These are phyloP conservation scores for Caenorhabditis sp. DNA, from an alignment of 2,888 invertebrate species.

Conservation along the genomic window DNA sequence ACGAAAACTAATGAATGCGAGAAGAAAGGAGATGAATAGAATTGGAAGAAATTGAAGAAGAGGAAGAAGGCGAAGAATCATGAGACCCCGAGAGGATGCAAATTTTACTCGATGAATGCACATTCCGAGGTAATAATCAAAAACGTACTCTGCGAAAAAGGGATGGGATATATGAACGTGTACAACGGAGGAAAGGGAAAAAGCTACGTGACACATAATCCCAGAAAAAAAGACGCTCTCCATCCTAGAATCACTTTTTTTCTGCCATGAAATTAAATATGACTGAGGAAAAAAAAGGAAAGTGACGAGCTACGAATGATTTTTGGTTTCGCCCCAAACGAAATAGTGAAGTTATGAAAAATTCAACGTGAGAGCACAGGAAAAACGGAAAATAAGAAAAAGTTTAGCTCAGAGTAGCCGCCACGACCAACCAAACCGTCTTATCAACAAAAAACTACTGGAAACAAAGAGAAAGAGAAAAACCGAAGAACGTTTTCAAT, in stretches of 20 bases:
- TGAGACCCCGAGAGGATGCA: slow-evolving; percentile 1
- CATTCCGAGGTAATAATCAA: background rate
- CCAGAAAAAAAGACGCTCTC: background rate
- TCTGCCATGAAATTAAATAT: slow-evolving; percentile 8
- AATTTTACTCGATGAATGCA: slow-evolving; percentile 1
- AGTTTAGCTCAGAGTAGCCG: background rate
- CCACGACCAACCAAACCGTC: background rate
- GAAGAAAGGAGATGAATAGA: slow-evolving; percentile 30
- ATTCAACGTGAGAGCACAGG: slow-evolving; percentile 39
- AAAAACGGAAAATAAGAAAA: slow-evolving; percentile 16
- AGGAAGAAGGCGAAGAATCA: slow-evolving; percentile 5
- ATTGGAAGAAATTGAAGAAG: slow-evolving; percentile 1
- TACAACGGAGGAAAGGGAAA: background rate
- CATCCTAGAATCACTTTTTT: slow-evolving; percentile 13
- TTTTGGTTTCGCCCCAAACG: slow-evolving; percentile 10
- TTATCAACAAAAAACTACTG: slow-evolving; percentile 4
- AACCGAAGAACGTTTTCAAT: slow-evolving; percentile 25
- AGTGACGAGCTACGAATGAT: background rate
- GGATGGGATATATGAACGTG: background rate
- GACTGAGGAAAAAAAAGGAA: slow-evolving; percentile 15
- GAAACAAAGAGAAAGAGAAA: background rate
- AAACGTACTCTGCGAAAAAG: background rate
- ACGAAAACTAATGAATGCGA: slow-evolving; percentile 50
- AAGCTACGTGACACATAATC: slow-evolving; percentile 11
- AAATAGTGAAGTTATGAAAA: slow-evolving; percentile 40